A percentile compares a stretch with the other conserved stretches of the same genome.
phyloP scores from a whole-genome alignment of 1,140 invertebrate genomes.

The Saccostrea cuccullata region DNA sequence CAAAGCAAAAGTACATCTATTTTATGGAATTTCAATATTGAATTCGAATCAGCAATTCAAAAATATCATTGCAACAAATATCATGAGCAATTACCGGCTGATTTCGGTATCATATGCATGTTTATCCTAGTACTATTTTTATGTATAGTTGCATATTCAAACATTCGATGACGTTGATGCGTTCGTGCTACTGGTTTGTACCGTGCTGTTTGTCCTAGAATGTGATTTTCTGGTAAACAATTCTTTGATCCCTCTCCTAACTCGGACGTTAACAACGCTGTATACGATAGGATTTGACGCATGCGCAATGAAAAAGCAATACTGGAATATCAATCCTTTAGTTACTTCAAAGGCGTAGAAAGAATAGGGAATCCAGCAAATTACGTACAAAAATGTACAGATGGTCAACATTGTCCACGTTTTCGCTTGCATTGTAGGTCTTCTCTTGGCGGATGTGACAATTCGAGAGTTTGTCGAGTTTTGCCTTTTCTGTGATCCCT shows the following conservation, averaged over 20 bases:
- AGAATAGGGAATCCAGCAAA: background rate
- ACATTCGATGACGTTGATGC: too few relatives aligned
- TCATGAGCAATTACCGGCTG: too few relatives aligned
- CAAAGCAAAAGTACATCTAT: too few relatives aligned
- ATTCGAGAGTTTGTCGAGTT: background rate
- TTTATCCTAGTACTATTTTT: too few relatives aligned
- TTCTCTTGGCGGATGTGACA: background rate
- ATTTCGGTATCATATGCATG: too few relatives aligned
- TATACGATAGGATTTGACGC: background rate
- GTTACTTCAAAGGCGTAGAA: background rate
- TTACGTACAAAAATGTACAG: constrained; percentile 2
- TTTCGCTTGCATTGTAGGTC: background rate
- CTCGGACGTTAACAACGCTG: background rate
- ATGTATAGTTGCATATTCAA: too few relatives aligned
- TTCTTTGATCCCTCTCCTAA: background rate
- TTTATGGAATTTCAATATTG: too few relatives aligned
- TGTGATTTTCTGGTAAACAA: background rate
- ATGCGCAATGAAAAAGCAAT: background rate
- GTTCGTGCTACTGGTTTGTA: too few relatives aligned
- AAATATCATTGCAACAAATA: too few relatives aligned
- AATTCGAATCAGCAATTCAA: too few relatives aligned
- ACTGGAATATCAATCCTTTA: background rate
- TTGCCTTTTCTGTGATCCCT: too few relatives aligned
- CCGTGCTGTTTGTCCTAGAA: too few relatives aligned
- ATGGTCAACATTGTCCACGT: constrained; percentile 6